Percentiles rank a stretch among this genome's conserved stretches.
phyloP scores from a whole-genome alignment of 1,140 invertebrate species.

The Sitophilus oryzae region DNA sequence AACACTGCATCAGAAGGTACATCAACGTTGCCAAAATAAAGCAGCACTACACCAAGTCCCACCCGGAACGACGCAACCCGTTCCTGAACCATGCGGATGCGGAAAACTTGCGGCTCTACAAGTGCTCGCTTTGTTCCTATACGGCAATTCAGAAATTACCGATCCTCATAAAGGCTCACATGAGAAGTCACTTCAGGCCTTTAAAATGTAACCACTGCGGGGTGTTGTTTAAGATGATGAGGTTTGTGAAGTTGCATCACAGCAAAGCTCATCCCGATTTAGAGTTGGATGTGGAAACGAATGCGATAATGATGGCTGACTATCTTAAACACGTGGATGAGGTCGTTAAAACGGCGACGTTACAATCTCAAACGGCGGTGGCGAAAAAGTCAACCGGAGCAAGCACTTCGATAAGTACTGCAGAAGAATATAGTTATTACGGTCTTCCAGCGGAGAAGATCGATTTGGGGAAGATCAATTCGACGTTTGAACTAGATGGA shows the following conservation, averaged over 20 bases:
- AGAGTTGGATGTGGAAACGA: neutral
- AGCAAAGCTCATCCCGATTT: conserved; percentile 7
- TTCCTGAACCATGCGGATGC: no score
- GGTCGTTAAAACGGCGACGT: no score
- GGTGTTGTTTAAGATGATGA: conserved; percentile 12
- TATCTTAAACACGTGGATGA: neutral
- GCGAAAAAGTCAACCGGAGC: conserved; percentile 30
- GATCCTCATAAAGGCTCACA: conserved; percentile 20
- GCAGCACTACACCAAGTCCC: conserved; percentile 17
- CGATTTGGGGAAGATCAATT: conserved; percentile 23
- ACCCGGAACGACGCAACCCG: conserved; percentile 2
- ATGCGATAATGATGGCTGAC: neutral
- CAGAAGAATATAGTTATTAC: conserved; percentile 23
- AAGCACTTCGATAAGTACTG: neutral
- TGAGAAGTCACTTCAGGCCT: conserved; percentile 25
- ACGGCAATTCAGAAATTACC: neutral
- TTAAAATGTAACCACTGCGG: conserved; percentile 25
- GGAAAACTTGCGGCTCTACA: conserved; percentile 10
- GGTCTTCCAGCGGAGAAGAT: conserved; percentile 12
- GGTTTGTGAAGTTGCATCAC: conserved; percentile 9
- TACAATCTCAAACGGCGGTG: neutral
- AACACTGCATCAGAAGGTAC: conserved; percentile 17
- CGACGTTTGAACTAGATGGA: conserved; percentile 23
- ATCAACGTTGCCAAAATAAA: conserved; percentile 14
- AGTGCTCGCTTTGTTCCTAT: conserved; percentile 26